Percentiles rank a stretch among this genome's conserved stretches.
These are phyloP conservation scores for Pedetes capensis DNA, from an alignment of 2,113 vertebrate genomes.

Conservation along the genomic window DNA sequence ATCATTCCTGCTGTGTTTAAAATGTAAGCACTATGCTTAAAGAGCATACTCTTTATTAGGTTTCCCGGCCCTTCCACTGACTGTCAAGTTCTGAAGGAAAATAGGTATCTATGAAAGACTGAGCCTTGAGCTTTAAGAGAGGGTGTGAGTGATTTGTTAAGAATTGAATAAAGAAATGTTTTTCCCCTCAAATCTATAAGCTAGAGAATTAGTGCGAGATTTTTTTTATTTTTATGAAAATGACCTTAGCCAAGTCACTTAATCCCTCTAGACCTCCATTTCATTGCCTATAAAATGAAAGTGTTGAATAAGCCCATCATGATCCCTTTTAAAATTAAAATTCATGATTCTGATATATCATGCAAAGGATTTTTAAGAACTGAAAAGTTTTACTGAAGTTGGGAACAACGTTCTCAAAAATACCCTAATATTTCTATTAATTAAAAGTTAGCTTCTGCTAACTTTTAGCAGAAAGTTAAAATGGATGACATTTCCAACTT, in stretches of 20 bases:
- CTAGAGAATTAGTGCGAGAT: constrained; percentile 59
- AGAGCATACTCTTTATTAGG: neutral
- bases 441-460: constrained; percentile 10
- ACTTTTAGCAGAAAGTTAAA: too few species aligned
- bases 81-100: neutral
- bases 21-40: neutral
- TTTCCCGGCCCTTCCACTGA: neutral
- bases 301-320: constrained; percentile 48
- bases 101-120: neutral
- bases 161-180: neutral
- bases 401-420: constrained; percentile 15
- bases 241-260: constrained; percentile 62
- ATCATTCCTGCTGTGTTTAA: neutral
- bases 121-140: neutral
- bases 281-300: constrained; percentile 62
- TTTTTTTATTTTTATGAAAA: constrained; percentile 63
- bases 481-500: neutral
- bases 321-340: constrained; percentile 70
- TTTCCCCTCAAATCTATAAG: constrained; percentile 38
- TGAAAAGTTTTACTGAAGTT: constrained; percentile 34
- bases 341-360: constrained; percentile 41
- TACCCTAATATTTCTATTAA: constrained; percentile 6
- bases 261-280: constrained; percentile 58
- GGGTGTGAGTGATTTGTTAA: neutral
- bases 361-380: constrained; percentile 32